A percentile compares a stretch with the other conserved stretches of the same genome.
These are phyloP conservation scores for Alosa sapidissima DNA, from an alignment of 2,797 vertebrate species.

Conservation along the genomic window DNA sequence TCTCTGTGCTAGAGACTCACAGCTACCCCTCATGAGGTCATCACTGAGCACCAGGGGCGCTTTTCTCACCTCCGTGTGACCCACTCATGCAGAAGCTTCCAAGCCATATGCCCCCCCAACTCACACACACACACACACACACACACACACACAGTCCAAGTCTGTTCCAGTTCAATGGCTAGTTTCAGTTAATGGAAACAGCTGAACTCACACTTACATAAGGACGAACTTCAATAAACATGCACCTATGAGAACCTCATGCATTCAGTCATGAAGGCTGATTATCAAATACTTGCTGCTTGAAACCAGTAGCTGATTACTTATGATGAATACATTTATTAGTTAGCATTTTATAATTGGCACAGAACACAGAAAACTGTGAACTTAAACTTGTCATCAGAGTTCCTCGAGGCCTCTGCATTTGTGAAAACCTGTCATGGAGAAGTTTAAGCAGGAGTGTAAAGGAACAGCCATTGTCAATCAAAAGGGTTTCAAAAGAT, in stretches of 20 bases:
- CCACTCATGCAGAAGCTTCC: neutral
- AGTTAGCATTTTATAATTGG: neutral
- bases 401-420: neutral
- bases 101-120: neutral
- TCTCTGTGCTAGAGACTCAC: neutral
- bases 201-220: neutral
- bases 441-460: neutral
- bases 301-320: neutral
- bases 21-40: neutral
- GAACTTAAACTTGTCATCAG: neutral
- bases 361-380: neutral
- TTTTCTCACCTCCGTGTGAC: neutral
- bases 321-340: neutral
- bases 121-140: neutral
- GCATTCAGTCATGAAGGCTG: neutral
- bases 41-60: neutral
- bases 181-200: neutral
- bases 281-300: neutral
- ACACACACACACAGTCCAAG: neutral
- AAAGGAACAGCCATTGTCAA: too few relatives aligned
- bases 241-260: neutral
- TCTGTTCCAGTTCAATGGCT: neutral
- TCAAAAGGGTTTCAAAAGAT: too few relatives aligned
- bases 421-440: neutral
- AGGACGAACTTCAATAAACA: neutral